A percentile compares a stretch with the other conserved stretches of the same genome.
Evolutionary conservation across 2,113 vertebrate genomes (phyloP).

Genomic region (Phocoena sinus): DNA sequence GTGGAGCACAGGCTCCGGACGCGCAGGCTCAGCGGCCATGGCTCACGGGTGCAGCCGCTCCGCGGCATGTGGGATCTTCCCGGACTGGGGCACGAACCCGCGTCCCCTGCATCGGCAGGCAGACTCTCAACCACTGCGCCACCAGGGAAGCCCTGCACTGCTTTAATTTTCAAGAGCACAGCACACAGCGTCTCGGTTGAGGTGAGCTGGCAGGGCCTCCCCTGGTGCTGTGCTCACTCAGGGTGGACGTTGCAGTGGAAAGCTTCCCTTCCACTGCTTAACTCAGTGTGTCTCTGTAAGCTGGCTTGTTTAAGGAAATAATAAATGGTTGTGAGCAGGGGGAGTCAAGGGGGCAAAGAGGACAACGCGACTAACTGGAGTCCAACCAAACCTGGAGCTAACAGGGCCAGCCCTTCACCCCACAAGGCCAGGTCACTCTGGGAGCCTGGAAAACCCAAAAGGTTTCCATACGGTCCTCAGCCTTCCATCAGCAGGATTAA

Average conservation of each 20-base stretch:
- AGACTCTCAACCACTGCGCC: no score
- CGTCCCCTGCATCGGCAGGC: no score
- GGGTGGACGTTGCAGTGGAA: background rate
- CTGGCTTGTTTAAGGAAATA: background rate
- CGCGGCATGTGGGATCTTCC: no score
- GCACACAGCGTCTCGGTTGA: background rate
- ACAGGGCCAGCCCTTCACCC: background rate
- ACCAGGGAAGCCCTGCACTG: no score
- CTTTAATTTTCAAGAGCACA: background rate
- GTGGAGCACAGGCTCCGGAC: no score
- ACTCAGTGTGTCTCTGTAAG: background rate
- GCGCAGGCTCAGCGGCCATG: no score
- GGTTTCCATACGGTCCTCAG: background rate
- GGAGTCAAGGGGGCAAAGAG: background rate
- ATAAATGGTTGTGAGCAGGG: background rate
- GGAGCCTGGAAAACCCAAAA: no score
- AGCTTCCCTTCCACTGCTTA: background rate
- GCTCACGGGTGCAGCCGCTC: no score
- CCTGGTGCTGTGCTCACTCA: accelerated
- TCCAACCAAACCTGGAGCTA: background rate
- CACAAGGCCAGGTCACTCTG: background rate
- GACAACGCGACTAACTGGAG: background rate
- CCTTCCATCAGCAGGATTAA: background rate
- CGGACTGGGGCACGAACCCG: no score
- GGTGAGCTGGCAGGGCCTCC: background rate